Evolutionary conservation across 2,888 invertebrate species (phyloP).

Genomic region (Mylabris sibirica): DNA sequence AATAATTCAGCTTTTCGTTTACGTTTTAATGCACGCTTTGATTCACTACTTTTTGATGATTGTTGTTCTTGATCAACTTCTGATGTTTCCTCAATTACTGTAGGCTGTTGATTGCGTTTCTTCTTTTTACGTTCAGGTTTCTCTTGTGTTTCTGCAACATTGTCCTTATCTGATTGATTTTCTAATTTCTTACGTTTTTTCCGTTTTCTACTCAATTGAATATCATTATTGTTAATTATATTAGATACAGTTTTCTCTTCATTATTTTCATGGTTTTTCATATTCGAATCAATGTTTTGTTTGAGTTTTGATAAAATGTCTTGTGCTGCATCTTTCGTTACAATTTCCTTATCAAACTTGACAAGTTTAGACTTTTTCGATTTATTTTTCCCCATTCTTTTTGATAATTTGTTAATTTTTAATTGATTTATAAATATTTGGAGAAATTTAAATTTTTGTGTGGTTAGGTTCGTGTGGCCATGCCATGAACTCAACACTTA

Average conservation of each 20-base stretch:
- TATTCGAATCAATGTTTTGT: neutral
- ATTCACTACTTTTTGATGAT: slow-evolving; percentile 57
- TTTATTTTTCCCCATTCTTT: no score
- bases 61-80: neutral
- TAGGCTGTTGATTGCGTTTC: neutral
- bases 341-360: slow-evolving; percentile 40
- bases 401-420: no score
- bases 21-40: slow-evolving; percentile 72
- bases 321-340: slow-evolving; percentile 37
- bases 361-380: no score
- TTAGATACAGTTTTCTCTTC: neutral
- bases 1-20: slow-evolving; percentile 68
- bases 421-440: no score
- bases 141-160: neutral
- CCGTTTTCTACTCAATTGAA: slow-evolving; percentile 12
- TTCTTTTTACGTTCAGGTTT: neutral
- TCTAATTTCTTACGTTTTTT: slow-evolving; percentile 17
- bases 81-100: neutral
- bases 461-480: no score
- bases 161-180: slow-evolving; percentile 15
- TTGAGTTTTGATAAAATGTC: slow-evolving; percentile 18
- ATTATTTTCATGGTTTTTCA: neutral
- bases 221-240: neutral
- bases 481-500: no score
- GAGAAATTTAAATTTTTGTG: no score